Evolutionary conservation across 2,113 vertebrate genomes (phyloP).

Genomic region (Otocyon megalotis): DNA sequence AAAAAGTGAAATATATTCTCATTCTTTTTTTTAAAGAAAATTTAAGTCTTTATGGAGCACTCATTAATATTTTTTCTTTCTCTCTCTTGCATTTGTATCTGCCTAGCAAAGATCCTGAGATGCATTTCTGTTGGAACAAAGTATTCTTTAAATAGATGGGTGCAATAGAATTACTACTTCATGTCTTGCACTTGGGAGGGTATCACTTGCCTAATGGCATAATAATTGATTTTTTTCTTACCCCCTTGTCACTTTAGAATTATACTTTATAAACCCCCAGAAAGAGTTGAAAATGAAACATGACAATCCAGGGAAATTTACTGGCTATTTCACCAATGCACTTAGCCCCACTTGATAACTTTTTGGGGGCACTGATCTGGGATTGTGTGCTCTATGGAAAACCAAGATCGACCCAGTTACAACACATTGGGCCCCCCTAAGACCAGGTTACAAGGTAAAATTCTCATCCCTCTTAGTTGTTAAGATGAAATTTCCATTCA

Average conservation of each 20-base stretch:
- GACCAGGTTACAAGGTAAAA: not conserved
- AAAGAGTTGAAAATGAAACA: not conserved
- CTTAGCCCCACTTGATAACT: not conserved
- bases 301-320: not conserved
- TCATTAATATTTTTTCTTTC: not conserved
- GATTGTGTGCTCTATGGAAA: not conserved
- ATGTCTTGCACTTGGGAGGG: not conserved
- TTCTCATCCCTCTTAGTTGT: not conserved
- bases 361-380: not conserved
- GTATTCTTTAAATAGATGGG: slow-evolving; percentile 50
- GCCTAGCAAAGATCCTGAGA: not conserved
- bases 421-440: not conserved
- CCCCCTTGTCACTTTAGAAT: slow-evolving; percentile 18
- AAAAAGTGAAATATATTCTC: not conserved
- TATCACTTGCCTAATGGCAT: slow-evolving; percentile 60
- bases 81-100: not conserved
- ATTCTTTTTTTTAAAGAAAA: not conserved
- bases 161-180: not conserved
- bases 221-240: slow-evolving; percentile 71
- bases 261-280: not conserved
- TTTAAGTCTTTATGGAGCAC: slow-evolving; percentile 31
- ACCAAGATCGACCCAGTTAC: not conserved
- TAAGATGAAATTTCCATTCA: not conserved
- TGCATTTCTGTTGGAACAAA: slow-evolving; percentile 61
- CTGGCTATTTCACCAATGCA: accelerated